A percentile compares a stretch with the other conserved stretches of the same genome.
Evolutionary conservation across 2,797 vertebrate species (phyloP).

Genomic region (Enteromius radiatus): DNA sequence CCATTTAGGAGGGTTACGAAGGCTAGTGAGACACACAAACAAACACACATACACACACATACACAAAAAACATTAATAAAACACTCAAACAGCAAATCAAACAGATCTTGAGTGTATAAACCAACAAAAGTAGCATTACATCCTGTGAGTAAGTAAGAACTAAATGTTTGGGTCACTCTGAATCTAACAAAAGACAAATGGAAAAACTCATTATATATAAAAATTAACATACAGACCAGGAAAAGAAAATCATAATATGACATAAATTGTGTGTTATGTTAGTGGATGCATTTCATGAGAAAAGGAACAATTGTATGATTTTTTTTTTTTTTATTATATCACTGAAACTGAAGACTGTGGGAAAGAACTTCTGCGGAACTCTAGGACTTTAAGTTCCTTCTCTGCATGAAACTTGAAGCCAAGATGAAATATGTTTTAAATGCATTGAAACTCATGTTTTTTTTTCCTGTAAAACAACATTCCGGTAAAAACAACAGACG

Average conservation of each 20-base stretch:
- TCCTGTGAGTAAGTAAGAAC: not conserved
- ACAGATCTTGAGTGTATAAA: constrained; percentile 42
- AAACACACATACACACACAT: constrained; percentile 59
- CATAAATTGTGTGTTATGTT: not conserved
- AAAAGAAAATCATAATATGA: constrained; percentile 14
- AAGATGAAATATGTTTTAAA: not conserved
- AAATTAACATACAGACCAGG: constrained; percentile 21
- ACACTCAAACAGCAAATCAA: constrained; percentile 43
- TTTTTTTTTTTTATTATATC: not conserved
- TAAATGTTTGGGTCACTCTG: constrained; percentile 21
- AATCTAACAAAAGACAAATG: constrained; percentile 34
- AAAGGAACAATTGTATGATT: not conserved
- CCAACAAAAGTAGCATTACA: constrained; percentile 25
- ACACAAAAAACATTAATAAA: constrained; percentile 55
- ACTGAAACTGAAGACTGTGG: not conserved
- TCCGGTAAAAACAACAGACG: not conserved
- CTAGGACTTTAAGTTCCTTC: not conserved
- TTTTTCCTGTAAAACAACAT: not conserved
- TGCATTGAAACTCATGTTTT: not conserved
- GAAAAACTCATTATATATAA: constrained; percentile 38
- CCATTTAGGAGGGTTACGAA: constrained; percentile 97
- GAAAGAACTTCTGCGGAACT: not conserved
- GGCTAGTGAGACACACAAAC: constrained; percentile 80
- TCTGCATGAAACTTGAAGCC: not conserved
- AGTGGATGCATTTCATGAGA: not conserved